Base-by-base conservation (phyloP, 1,140 invertebrate genomes). In the Epicauta chinensis region DNA sequence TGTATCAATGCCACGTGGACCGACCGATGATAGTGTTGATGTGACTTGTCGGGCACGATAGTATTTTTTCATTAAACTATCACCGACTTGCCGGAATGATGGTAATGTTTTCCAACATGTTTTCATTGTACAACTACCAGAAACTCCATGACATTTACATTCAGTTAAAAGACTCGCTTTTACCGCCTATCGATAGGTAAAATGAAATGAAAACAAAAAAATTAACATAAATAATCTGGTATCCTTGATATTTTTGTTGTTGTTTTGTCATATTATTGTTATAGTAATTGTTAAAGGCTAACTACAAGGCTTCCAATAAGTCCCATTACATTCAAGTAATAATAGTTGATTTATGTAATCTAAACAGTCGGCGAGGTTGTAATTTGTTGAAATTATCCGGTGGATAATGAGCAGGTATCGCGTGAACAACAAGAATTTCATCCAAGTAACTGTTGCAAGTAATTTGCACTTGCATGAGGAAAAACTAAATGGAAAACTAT, bases 71-170 rank as follows among this genome's bases (percentile, higher is more conserved):
- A 89, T 84, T 16, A 97, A 76, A 47, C 81, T 82, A 58, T 89
- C 83, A 16, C 91, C 92, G 35, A 96, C 83, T 61, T 82, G 76
- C 43, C 84, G 77, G 76, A 97, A 96, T 16, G 84, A 82, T 14
- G 89, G 88, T 67, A 95, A 75, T 14, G 88, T 90, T 66, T 84
- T 81, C 94, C 94, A 98, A 71, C 95, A 98, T 2, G 93, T 97
- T 66, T 89, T 86, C 71, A 97, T 80, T 1, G 91, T 91, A 68
- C 94, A 98, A 42, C 91, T 93, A 1, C 94, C 94, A 43, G 91
- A 95, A 15, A 97, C 91, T 3, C 95, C 95, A 70, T 97, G 94
- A 70, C 95, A 97, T 72, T 95, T 96, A 76, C 93, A 97, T 70
- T 93, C 87, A 15, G 86, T 84, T 52, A 84, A 81, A 39, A 94